Conservation (phyloP, 2,888 invertebrate species). For the Euproctis similis region DNA sequence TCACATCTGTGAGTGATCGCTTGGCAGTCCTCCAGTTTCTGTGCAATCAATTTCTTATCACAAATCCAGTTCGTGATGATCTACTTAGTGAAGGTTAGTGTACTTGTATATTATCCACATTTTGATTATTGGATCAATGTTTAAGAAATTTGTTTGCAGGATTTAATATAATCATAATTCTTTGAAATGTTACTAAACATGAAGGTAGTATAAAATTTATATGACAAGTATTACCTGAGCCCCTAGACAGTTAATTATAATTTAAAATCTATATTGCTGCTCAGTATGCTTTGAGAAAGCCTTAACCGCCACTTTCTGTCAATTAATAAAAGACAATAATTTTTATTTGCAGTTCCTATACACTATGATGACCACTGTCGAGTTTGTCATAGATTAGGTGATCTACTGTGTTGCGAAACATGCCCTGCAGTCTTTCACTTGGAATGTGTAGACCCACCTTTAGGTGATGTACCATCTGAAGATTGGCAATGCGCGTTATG, state of each 20-base stretch:
- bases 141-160: too few species aligned
- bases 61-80: slow-evolving; percentile 94
- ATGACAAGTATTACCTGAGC: too few species aligned
- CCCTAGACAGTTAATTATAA: too few species aligned
- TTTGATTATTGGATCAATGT: too few species aligned
- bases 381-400: slow-evolving; percentile 93
- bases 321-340: too few species aligned
- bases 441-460: slow-evolving; percentile 95
- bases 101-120: background rate
- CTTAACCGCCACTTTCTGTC: too few species aligned
- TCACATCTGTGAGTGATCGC: slow-evolving; percentile 85
- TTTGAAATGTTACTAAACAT: too few species aligned
- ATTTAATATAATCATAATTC: too few species aligned
- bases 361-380: slow-evolving; percentile 95
- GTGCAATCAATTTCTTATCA: slow-evolving; percentile 95
- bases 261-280: too few species aligned
- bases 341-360: slow-evolving; percentile 78
- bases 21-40: slow-evolving; percentile 91
- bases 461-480: slow-evolving; percentile 95
- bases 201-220: too few species aligned
- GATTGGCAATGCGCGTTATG: slow-evolving; percentile 98
- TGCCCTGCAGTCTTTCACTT: slow-evolving; percentile 99
- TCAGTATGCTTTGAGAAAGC: too few species aligned
- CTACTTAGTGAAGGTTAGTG: slow-evolving; percentile 90
- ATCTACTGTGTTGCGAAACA: slow-evolving; percentile 96